Evolutionary conservation across 2,797 vertebrate species (phyloP).

Genomic region (Heliangelus exortis): DNA sequence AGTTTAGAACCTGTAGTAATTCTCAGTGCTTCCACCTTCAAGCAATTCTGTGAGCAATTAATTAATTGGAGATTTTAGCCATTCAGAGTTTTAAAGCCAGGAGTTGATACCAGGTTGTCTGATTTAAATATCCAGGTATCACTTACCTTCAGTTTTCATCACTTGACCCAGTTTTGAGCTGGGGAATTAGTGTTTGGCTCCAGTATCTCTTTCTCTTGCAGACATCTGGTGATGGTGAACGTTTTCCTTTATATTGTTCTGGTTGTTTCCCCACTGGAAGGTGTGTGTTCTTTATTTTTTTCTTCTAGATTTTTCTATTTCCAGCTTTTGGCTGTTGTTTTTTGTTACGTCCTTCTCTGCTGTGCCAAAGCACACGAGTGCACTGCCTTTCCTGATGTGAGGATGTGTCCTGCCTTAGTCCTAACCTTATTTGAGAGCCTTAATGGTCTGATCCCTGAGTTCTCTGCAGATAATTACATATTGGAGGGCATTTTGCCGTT

Average conservation of each 20-base stretch:
- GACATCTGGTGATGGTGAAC: neutral
- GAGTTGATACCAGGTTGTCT: neutral
- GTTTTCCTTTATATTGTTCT: neutral
- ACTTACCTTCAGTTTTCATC: neutral
- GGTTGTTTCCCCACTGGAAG: neutral
- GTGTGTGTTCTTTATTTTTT: neutral
- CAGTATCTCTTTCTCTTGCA: neutral
- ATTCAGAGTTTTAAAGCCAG: neutral
- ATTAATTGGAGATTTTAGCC: neutral
- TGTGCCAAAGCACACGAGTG: neutral
- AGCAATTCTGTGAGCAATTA: neutral
- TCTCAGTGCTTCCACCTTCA: neutral
- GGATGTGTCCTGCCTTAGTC: neutral
- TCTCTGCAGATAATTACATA: neutral
- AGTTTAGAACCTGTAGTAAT: neutral
- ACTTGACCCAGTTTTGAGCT: neutral
- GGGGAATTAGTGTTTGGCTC: neutral
- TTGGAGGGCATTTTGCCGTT: neutral
- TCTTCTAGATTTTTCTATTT: neutral
- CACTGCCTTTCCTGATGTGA: fast-evolving
- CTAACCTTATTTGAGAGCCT: neutral
- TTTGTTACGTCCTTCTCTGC: neutral
- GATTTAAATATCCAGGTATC: neutral
- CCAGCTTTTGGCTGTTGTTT: neutral
- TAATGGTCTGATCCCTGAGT: neutral